Evolutionary conservation across 2,888 invertebrate species (phyloP).

Genomic region (Timema cristinae): DNA sequence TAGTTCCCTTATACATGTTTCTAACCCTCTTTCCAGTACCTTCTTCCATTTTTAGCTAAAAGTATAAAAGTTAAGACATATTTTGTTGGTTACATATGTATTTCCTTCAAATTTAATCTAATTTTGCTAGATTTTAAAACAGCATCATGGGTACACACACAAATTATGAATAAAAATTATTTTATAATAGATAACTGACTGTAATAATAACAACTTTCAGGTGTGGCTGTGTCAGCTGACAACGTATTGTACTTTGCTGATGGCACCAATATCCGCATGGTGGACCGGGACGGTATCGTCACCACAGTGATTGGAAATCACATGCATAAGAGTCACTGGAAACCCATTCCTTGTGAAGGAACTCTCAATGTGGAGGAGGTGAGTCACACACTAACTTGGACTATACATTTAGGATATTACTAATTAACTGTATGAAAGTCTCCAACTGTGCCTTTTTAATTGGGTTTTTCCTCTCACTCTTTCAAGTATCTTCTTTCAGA

Average conservation of each 20-base stretch:
- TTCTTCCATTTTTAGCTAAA: too few relatives aligned
- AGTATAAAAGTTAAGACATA: too few relatives aligned
- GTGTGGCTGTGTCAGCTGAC: slow-evolving; percentile 86
- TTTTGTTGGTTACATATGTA: too few relatives aligned
- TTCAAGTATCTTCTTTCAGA: too few relatives aligned
- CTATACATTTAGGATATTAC: too few relatives aligned
- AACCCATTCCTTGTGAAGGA: slow-evolving; percentile 88
- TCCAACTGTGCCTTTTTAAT: too few relatives aligned
- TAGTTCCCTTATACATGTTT: too few relatives aligned
- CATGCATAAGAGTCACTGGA: slow-evolving; percentile 91
- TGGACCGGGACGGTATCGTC: slow-evolving; percentile 87
- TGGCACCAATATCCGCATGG: slow-evolving; percentile 90
- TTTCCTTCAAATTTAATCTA: too few relatives aligned
- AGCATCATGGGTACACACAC: not conserved
- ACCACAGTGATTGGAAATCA: slow-evolving; percentile 89
- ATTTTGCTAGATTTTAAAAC: too few relatives aligned
- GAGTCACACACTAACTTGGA: slow-evolving; percentile 1
- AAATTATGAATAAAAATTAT: not conserved
- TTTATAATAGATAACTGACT: not conserved
- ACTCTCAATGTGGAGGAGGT: slow-evolving; percentile 83
- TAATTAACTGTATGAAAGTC: too few relatives aligned
- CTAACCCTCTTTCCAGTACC: too few relatives aligned
- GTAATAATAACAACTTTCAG: slow-evolving; percentile 37
- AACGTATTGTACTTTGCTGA: slow-evolving; percentile 93
- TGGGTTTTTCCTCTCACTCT: too few relatives aligned